phyloP scores from a whole-genome alignment of 2,888 invertebrate species.

The Acleris sparsana region DNA sequence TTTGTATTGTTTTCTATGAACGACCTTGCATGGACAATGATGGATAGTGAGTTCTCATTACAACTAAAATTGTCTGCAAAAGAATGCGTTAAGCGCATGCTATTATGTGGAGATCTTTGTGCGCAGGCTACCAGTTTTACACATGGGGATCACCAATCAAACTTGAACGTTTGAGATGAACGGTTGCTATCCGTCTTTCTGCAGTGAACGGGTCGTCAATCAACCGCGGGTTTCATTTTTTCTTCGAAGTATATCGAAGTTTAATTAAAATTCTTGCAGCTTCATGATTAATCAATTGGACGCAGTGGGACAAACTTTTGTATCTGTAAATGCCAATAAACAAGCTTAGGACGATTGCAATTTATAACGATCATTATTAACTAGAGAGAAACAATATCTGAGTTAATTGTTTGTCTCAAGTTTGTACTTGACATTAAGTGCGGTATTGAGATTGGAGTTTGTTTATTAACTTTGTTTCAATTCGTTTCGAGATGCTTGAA shows the following conservation, averaged over 20 bases:
- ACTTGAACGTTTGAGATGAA: constrained; percentile 73
- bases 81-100: constrained; percentile 49
- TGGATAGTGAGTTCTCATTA: constrained; percentile 61
- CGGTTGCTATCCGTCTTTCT: constrained; percentile 70
- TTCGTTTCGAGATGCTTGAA: no score
- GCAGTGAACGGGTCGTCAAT: constrained; percentile 69
- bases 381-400: constrained; percentile 3
- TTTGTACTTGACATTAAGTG: neutral
- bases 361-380: constrained; percentile 15
- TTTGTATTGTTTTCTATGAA: constrained; percentile 62
- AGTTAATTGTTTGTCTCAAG: constrained; percentile 4
- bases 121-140: constrained; percentile 77
- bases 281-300: constrained; percentile 40
- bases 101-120: constrained; percentile 32
- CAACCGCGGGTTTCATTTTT: constrained; percentile 59
- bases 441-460: no score
- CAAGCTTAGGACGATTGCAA: constrained; percentile 9
- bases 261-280: constrained; percentile 66
- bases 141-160: constrained; percentile 83
- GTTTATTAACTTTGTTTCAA: no score
- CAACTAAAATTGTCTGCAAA: constrained; percentile 46
- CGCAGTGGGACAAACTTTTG: constrained; percentile 40
- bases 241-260: constrained; percentile 63
- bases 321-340: constrained; percentile 13
- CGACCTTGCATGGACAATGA: constrained; percentile 70